Base-by-base conservation (phyloP, 2,888 invertebrate species). In the Fabriciana adippe region DNA sequence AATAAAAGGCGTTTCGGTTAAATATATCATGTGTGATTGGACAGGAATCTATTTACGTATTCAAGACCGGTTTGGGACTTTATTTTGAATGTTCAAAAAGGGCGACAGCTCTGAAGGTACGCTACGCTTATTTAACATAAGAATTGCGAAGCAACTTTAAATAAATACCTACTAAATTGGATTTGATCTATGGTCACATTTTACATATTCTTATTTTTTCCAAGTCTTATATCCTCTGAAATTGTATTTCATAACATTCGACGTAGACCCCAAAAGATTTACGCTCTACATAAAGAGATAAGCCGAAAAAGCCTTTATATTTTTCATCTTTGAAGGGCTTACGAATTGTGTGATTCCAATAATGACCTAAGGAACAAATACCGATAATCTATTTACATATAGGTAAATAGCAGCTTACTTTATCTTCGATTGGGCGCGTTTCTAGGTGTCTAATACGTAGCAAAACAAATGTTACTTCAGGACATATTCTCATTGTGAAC, bases 1-100 rank as follows among this genome's bases (percentile, higher is more conserved):
- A 59, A 59, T 59, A 59, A 59, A 59, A 59, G 47, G 35, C 18
- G 21, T 64, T 67, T 18, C 48, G 60, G 60, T 67, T 64, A 67
- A 70, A 67, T 70, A 70, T 70, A 67, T 61, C 64, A 60, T 63
- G 59, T 69, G 57, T 64, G 64, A 67, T 64, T 67, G 64, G 67
- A 70, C 64, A 26, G 60, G 56, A 64, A 70, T 67, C 60, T 55
- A 41, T 64, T 70, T 70, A 70, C 61, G 60, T 70, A 70, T 60
- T 64, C 64, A 56, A 53, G 50, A 48, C 21, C 45, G 55, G 64
- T 59, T 51, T 31, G 41, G 56, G 54, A 63, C 45, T 63, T 69
- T 55, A 59, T 63, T 69, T 47, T 55, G 66, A 56, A 66, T 59
- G 54, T 56, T 63, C 55, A 41, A 66, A 66, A 54, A 59, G 47